These are phyloP conservation scores for Vulpes lagopus DNA, from an alignment of 2,113 vertebrate species.

Conservation along the genomic window DNA sequence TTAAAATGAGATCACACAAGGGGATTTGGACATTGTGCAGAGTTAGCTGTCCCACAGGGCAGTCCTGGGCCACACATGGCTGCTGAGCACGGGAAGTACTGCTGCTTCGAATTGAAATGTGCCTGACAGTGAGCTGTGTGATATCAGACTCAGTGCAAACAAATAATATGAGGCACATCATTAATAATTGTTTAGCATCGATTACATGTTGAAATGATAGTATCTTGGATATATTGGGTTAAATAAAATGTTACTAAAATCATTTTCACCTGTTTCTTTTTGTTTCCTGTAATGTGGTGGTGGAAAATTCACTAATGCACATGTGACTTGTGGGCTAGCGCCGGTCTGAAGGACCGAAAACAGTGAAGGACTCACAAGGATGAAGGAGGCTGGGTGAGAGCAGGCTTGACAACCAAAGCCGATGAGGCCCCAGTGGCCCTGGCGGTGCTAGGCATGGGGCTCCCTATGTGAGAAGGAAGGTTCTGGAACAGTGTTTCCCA, in stretches of 20 bases:
- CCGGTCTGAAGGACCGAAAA: not conserved
- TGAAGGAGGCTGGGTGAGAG: fast-evolving
- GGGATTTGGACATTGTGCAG: not conserved
- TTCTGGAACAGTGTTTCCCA: fast-evolving
- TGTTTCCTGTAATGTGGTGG: not conserved
- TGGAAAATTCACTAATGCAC: not conserved
- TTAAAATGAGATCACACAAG: not conserved
- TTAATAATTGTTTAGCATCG: fast-evolving
- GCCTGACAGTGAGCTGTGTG: fast-evolving
- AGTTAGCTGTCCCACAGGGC: fast-evolving
- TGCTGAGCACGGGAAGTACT: fast-evolving
- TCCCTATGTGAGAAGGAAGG: fast-evolving
- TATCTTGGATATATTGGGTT: not conserved
- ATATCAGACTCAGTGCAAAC: not conserved
- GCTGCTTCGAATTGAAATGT: fast-evolving
- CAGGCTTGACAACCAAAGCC: not conserved
- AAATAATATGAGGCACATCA: not conserved
- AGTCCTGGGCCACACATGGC: fast-evolving
- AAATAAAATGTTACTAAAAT: not conserved
- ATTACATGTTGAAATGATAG: not conserved
- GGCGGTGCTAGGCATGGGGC: fast-evolving
- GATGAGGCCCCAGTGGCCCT: fast-evolving
- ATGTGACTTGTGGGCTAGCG: not conserved
- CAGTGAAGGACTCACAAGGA: not conserved
- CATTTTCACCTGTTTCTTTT: conserved; percentile 21